Evolutionary conservation across 2,113 vertebrate species (phyloP), one percentile per base, ranked within the genome.

Genomic region (Eptatretus burgeri): DNA sequence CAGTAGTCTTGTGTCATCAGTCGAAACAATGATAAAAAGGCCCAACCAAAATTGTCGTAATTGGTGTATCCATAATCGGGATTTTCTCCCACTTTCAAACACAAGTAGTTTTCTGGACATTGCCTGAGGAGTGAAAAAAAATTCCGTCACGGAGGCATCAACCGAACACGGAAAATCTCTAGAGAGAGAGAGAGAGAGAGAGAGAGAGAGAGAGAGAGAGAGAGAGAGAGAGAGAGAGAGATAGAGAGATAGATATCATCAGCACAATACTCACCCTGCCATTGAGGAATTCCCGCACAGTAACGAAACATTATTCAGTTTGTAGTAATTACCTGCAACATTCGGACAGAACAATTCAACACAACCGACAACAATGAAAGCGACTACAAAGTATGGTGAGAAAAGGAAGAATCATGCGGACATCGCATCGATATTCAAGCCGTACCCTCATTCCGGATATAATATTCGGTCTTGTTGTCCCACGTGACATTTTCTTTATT

Each of bases 1-100:
- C 56, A 60, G 56, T n/a, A 60, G 56, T 60, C 56, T 60, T 60
- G 56, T 2, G 56, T 60, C 56, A 60, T 60, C n/a, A 60, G 56
- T n/a, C 56, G 56, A 19, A 60, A 60, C n/a, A 60, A 19, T 17
- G 56, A 60, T 12, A 60, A 12, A 19, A 60, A 60, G n/a, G 56
- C 56, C 56, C 56, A 60, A n/a, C 56, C 56, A 60, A 60, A 60
- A 19, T 60, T n/a, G 56, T 60, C 56, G 13, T 60, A 60, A 19
- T 60, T 60, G 56, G 56, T 60, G 56, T 17, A 60, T 17, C 56
- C 56, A 60, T 17, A 60, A 19, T 60, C 19, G 56, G 56, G 56
- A 60, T 60, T 60, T 12, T 60, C 56, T 60, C 56, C 56, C n/a
- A 60, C 19, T 19, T 60, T 60, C 1, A 60, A 60, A 13, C 56